Evolutionary conservation across 2,797 vertebrate species (phyloP).

Genomic region (Neosalanx taihuensis): DNA sequence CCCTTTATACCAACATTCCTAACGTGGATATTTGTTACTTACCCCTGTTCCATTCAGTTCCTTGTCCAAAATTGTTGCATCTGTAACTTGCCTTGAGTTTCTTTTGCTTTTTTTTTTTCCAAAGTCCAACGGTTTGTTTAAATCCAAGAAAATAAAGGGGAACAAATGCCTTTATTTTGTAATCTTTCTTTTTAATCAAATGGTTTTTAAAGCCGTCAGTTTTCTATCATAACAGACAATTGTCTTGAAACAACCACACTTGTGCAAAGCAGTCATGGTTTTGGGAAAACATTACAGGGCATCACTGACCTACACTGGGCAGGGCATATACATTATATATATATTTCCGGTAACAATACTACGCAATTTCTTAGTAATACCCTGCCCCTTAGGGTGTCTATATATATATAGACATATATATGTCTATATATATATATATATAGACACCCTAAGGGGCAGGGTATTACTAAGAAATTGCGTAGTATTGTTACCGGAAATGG

Average conservation of each 20-base stretch:
- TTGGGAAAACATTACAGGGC: too few species aligned
- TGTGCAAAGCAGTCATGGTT: too few species aligned
- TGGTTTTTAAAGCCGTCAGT: too few species aligned
- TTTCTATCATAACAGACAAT: too few species aligned
- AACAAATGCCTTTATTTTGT: conserved; percentile 46
- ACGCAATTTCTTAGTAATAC: not conserved
- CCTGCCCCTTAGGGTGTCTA: too few species aligned
- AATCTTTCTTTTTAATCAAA: conserved; percentile 1
- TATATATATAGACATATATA: too few species aligned
- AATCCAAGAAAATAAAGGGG: conserved; percentile 47
- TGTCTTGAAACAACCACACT: not conserved
- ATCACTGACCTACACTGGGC: too few species aligned
- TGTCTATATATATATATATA: too few species aligned
- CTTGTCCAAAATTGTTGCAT: conserved; percentile 51
- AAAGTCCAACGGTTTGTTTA: conserved; percentile 48
- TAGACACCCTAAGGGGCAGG: too few species aligned
- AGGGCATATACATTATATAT: too few species aligned
- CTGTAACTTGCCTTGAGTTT: conserved; percentile 63
- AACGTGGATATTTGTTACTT: conserved; percentile 36
- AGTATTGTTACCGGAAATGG: not conserved
- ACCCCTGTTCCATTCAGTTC: conserved; percentile 22
- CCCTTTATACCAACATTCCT: conserved; percentile 55
- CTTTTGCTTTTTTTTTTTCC: conserved; percentile 60
- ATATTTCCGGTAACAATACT: not conserved
- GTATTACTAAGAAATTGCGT: not conserved